Evolutionary conservation across 2,888 invertebrate species (phyloP), one percentile per base, ranked within the genome.

Genomic region (Fragum sueziense): DNA sequence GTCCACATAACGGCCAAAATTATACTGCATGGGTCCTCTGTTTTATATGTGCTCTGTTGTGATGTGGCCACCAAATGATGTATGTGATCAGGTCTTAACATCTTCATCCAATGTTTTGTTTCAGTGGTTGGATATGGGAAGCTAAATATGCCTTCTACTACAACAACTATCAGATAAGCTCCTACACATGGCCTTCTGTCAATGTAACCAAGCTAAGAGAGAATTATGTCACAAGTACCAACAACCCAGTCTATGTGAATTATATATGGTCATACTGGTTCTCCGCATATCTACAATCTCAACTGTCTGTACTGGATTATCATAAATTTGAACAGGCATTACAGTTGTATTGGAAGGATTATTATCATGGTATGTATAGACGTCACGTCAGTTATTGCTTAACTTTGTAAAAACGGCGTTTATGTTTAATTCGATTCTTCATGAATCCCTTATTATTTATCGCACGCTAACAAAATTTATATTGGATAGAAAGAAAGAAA

Each of bases 41-140:
- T n/a, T n/a, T n/a, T n/a, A n/a, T n/a, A n/a, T n/a, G n/a, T n/a
- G n/a, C n/a, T n/a, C n/a, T n/a, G n/a, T n/a, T n/a, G n/a, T n/a
- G n/a, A n/a, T n/a, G n/a, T n/a, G n/a, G n/a, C n/a, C n/a, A n/a
- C n/a, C n/a, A n/a, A n/a, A n/a, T n/a, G n/a, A n/a, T n/a, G n/a
- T n/a, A n/a, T n/a, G n/a, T n/a, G n/a, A n/a, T n/a, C n/a, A n/a
- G n/a, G n/a, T n/a, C n/a, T n/a, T n/a, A n/a, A n/a, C n/a, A n/a
- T n/a, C n/a, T n/a, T n/a, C n/a, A n/a, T n/a, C n/a, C n/a, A n/a
- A n/a, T n/a, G n/a, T 57, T 61, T 25, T 70, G 29, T 71, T 76
- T 59, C 71, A 84, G 84, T 67, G 81, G 81, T 4, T 75, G 74
- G 72, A 37, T 84, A n/a, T 84, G 84, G 84, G 75, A 65, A 61